phyloP scores from a whole-genome alignment of 2,113 vertebrate species.

The Tapirus terrestris region DNA sequence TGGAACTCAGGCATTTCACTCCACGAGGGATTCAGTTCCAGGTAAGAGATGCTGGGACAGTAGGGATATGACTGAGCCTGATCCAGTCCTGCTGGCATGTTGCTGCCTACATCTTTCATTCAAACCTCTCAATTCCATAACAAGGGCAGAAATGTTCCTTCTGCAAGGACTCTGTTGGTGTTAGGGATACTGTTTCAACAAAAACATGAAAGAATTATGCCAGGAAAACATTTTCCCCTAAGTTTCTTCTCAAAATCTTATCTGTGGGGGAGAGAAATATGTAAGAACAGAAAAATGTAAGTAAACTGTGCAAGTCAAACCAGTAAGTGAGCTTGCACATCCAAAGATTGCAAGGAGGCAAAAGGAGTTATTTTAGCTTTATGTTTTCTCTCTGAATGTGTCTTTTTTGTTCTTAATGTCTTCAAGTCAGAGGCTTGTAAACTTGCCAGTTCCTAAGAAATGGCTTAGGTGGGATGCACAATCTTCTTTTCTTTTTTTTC shows the following conservation, averaged over 20 bases:
- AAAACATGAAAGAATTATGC: slow-evolving; percentile 49
- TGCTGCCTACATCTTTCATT: not conserved
- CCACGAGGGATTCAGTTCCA: not conserved
- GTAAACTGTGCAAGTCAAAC: slow-evolving; percentile 55
- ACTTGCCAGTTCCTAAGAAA: slow-evolving; percentile 28
- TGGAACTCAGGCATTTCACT: not conserved
- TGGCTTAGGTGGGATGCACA: not conserved
- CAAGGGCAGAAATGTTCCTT: slow-evolving; percentile 14
- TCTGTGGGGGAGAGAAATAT: slow-evolving; percentile 42
- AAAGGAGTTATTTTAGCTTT: not conserved
- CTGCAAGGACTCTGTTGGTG: not conserved
- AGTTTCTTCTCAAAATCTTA: slow-evolving; percentile 61
- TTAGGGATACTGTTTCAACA: slow-evolving; percentile 10
- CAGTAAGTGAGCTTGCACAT: not conserved
- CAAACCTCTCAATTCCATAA: not conserved
- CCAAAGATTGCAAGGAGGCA: not conserved
- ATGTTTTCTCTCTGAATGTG: not conserved
- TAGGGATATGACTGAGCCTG: not conserved
- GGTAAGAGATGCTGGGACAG: not conserved
- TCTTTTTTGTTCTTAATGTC: slow-evolving; percentile 8
- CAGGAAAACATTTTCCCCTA: slow-evolving; percentile 47
- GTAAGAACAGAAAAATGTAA: slow-evolving; percentile 57
- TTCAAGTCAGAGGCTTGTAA: slow-evolving; percentile 27
- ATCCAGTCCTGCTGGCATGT: rapidly evolving
- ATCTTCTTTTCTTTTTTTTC: not conserved